These are phyloP conservation scores for Poecilia gillii DNA, from an alignment of 2,797 vertebrate species.

Conservation along the genomic window DNA sequence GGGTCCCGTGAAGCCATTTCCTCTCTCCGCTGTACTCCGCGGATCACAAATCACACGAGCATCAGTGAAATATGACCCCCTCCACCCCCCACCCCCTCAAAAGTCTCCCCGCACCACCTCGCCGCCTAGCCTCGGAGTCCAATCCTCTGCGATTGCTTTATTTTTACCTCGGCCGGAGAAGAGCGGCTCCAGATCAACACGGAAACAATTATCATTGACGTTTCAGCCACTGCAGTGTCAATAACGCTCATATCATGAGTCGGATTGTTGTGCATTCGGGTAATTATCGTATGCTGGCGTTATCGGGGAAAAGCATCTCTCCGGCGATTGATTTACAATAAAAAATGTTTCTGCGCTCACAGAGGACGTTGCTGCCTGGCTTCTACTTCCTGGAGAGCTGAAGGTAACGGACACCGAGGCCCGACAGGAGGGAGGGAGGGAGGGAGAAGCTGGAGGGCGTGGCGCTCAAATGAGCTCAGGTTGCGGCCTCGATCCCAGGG, in stretches of 20 bases:
- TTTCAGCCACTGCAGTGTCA: conserved; percentile 67
- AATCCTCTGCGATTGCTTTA: conserved; percentile 55
- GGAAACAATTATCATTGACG: conserved; percentile 75
- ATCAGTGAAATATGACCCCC: conserved; percentile 48
- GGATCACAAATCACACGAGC: conserved; percentile 54
- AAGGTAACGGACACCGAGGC: conserved; percentile 67
- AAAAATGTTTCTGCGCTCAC: conserved; percentile 2
- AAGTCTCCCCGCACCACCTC: background rate
- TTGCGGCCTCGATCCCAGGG: conserved; percentile 60
- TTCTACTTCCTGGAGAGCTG: conserved; percentile 70
- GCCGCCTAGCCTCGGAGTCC: conserved; percentile 40
- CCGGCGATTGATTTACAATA: conserved; percentile 71
- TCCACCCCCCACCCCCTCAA: background rate
- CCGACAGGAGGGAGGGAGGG: conserved; percentile 37
- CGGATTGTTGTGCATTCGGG: conserved; percentile 67
- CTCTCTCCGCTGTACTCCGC: conserved; percentile 34
- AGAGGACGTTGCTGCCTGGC: conserved; percentile 41
- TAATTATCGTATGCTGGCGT: conserved; percentile 71
- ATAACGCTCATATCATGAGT: conserved; percentile 67
- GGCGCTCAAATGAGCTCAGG: conserved; percentile 64
- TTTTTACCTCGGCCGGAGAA: conserved; percentile 61
- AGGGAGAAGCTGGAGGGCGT: conserved; percentile 50
- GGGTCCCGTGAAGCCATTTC: conserved; percentile 44
- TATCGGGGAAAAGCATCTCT: conserved; percentile 77
- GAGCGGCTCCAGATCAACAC: conserved; percentile 66